Base-by-base conservation (phyloP, 2,797 vertebrate species). In the Anguilla marmorata region DNA sequence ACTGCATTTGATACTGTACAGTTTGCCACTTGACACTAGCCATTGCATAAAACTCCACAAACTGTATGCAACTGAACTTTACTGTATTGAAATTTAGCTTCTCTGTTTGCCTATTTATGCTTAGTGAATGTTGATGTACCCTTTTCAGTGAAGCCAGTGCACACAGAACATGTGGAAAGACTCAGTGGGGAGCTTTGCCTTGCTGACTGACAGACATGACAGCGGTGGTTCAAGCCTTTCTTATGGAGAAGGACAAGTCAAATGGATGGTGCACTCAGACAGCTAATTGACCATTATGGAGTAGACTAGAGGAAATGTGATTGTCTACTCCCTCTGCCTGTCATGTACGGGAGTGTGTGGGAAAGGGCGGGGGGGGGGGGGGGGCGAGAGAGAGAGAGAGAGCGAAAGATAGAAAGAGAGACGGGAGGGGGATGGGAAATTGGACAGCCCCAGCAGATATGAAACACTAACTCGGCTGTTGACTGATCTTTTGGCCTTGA, bases 281-380 rank as follows among this genome's bases (percentile, higher is more conserved):
- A 86, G 72, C 85, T 37, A 27, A 54, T 58, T 87, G 90, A 48
- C 74, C 85, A 30, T 84, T 76, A 90, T 85, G 86, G 80, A 85
- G 50, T 52, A 33, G 24, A 85, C 86, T 88, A 56, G 82, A 84
- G 85, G 50, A 86, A 90, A 88, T 33, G 6, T 56, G 27, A 86
- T 86, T 80, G 52, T 52, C 50, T 30, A 5, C 76, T 86, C 56
- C 56, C 86, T 88, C 85, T 84, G 79, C 52, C 52, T 63, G 45
- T 45, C 80, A 87, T 87, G 87, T 45, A 86, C 24, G 69, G 74
- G 37, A 30, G 60, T 33, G 12, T 56, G 52, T 54, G 2, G 66
- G 1, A 14, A 41, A 27, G 24, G 69, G 48, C 19, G 74, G 33
- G 8, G 16, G 85, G 21, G 16, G 14, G 85, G 24, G 12, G 85